Percentiles rank a stretch among this genome's conserved stretches.
phyloP scores from a whole-genome alignment of 2,113 vertebrate species.

The Periophthalmus modestus region DNA sequence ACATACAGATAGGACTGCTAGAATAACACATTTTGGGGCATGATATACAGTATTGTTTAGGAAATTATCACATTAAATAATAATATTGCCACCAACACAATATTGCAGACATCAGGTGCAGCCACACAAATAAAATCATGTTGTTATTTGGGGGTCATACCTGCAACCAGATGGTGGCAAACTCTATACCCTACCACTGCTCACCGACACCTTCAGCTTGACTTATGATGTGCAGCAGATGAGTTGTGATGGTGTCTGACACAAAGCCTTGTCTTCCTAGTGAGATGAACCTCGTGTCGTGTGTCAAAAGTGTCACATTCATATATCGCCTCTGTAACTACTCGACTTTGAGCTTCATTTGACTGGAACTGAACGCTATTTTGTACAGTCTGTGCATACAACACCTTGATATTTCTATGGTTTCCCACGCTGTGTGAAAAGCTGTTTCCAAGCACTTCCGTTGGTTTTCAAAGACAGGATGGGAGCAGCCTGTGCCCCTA shows the following conservation, averaged over 20 bases:
- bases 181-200: too few species aligned
- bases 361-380: too few species aligned
- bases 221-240: not conserved
- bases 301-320: not conserved
- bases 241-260: not conserved
- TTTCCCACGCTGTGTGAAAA: constrained; percentile 29
- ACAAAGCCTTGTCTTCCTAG: not conserved
- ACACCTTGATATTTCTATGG: not conserved
- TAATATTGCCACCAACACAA: too few species aligned
- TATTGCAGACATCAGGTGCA: not conserved
- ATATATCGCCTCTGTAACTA: too few species aligned
- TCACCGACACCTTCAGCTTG: not conserved
- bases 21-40: too few species aligned
- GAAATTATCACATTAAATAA: too few species aligned
- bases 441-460: constrained; percentile 59
- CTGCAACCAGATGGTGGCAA: not conserved
- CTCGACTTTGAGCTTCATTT: too few species aligned
- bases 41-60: too few species aligned
- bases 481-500: constrained; percentile 62
- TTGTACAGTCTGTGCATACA: not conserved
- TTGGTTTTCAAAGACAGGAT: constrained; percentile 73
- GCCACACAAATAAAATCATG: not conserved
- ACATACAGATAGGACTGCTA: too few species aligned
- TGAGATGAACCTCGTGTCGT: not conserved
- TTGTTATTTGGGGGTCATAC: not conserved